Base-by-base conservation (phyloP, 2,888 invertebrate species). In the Leucoptera coffeella region DNA sequence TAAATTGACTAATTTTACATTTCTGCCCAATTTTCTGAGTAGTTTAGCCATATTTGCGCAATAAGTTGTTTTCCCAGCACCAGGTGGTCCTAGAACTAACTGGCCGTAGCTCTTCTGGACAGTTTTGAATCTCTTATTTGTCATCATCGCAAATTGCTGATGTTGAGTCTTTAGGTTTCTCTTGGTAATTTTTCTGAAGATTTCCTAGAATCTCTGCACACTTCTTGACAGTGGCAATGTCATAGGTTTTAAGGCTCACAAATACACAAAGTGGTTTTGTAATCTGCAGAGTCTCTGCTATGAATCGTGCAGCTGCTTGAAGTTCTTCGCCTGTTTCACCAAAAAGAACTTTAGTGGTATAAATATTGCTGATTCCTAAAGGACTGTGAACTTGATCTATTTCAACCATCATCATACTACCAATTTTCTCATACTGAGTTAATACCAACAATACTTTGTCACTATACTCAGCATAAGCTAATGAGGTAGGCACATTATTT, bases 21-120 rank as follows among this genome's bases (percentile, higher is more conserved):
- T 82, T 40, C 96, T 76, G 19, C 88, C 90, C 17, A 89, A 54
- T 40, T 78, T 79, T 32, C 67, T 74, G 28, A 93, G 75, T 42
- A 90, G 80, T 32, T 83, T 74, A 21, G 78, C 71, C 69, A 95
- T 86, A 50, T 84, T 85, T 32, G 78, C 71, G 51, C 96, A 96
- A 49, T 96, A 97, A 3, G 96, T 95, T 4, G 95, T 94, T 72
- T 99, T 99, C 0, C 97, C 97, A 37, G 92, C 86, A 28, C 96
- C 97, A 4, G 95, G 94, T 10, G 97, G 96, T 0, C 99, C 99
- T 39, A 99, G 83, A 1, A 99, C 85, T 20, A 97, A 58, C 57
- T 99, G 97, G 1, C 96, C 97, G 71, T 85, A 96, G 39, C 82
- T 78, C 35, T 75, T 75, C 40, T 75, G 75, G 42, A 74, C 71